phyloP scores from a whole-genome alignment of 2,797 vertebrate species.

The Urophycis tenuis region DNA sequence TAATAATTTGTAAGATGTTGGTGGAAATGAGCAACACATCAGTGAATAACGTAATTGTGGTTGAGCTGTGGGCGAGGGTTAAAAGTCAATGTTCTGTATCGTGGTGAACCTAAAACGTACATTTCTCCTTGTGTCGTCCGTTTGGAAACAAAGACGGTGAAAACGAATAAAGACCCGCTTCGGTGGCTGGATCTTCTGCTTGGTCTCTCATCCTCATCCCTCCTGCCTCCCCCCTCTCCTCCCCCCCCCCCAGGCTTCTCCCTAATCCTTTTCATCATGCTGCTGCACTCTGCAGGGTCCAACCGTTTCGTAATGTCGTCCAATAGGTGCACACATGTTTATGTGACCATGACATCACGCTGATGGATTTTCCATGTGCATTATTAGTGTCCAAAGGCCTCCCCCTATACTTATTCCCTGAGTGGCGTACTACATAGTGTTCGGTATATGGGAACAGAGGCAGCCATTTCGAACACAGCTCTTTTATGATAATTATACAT shows the following conservation, averaged over 20 bases:
- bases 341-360: background rate
- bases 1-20: no score
- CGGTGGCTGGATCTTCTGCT: background rate
- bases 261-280: background rate
- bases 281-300: background rate
- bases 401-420: background rate
- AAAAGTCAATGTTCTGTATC: background rate
- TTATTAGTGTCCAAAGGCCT: background rate
- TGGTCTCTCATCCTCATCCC: no score
- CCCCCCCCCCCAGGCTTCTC: no score
- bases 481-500: background rate
- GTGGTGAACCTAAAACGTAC: background rate
- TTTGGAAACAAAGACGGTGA: background rate
- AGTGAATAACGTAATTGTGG: background rate
- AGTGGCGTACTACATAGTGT: background rate
- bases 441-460: background rate
- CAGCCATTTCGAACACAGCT: background rate
- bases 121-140: background rate
- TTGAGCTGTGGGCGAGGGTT: background rate
- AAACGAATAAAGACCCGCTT: background rate
- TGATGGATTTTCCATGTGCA: background rate
- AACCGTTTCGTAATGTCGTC: background rate
- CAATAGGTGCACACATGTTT: background rate
- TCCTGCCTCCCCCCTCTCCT: no score
- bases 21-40: no score